Conservation (phyloP, 2,888 invertebrate genomes). For the Caenorhabditis angaria region DNA sequence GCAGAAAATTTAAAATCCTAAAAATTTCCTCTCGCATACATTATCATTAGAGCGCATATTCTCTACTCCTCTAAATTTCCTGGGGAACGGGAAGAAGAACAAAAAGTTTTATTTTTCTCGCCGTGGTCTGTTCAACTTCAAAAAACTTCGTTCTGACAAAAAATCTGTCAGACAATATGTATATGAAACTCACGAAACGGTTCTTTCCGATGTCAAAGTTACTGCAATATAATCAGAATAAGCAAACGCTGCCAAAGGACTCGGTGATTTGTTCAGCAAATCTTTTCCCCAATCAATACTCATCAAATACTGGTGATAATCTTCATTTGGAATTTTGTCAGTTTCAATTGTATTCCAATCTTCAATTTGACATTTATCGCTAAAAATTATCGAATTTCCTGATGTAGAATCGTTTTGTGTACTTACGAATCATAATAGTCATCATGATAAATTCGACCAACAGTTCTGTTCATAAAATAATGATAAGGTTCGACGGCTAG, state of each 20-base stretch:
- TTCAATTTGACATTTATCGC: slow-evolving; percentile 4
- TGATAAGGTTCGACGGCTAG: not conserved
- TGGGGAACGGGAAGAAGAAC: no score
- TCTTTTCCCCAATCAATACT: not conserved
- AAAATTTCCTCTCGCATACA: no score
- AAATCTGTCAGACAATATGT: not conserved
- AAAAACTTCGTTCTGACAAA: not conserved
- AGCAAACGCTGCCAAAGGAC: slow-evolving; percentile 1
- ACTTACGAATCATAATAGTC: not conserved
- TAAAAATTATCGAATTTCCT: not conserved
- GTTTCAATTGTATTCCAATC: slow-evolving; percentile 8
- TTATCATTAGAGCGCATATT: no score
- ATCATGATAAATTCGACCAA: slow-evolving; percentile 10
- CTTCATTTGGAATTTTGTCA: not conserved
- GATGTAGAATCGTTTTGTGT: no score
- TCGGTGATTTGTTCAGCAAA: not conserved
- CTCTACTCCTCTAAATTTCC: no score
- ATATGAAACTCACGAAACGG: not conserved
- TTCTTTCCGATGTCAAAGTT: not conserved
- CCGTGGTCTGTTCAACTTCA: no score
- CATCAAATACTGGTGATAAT: slow-evolving; percentile 6
- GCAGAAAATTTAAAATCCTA: no score
- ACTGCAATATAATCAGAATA: slow-evolving; percentile 10
- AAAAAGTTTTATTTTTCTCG: no score
- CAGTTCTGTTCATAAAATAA: not conserved